phyloP scores from a whole-genome alignment of 1,140 invertebrate species.

The Drosophila gunungcola region DNA sequence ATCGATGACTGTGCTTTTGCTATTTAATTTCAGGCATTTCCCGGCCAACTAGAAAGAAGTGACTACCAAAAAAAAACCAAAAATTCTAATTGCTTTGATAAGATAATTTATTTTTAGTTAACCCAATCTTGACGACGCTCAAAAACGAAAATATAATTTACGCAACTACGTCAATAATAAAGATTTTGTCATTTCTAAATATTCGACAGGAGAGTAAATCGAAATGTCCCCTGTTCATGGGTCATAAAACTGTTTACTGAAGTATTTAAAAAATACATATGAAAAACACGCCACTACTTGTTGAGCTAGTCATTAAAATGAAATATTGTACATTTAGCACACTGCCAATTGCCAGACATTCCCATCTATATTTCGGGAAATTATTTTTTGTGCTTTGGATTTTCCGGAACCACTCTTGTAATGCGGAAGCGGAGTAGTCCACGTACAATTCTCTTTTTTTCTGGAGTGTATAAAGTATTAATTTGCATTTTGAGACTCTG shows the following conservation, averaged over 20 bases:
- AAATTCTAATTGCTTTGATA: conserved; percentile 4
- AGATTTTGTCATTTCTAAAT: not conserved
- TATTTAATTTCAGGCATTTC: not conserved
- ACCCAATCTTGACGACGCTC: not conserved
- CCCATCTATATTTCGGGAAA: not conserved
- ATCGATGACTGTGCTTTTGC: not conserved
- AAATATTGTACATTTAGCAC: not conserved
- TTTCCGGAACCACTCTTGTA: conserved; percentile 7
- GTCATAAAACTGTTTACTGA: not conserved
- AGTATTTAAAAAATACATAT: not conserved
- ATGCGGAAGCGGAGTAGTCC: conserved; percentile 18
- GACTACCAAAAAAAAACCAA: not conserved
- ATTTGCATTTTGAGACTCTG: conserved; percentile 57
- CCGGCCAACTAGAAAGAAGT: conserved; percentile 1
- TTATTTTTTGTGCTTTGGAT: not conserved
- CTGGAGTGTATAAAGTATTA: conserved; percentile 13
- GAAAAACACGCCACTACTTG: not conserved
- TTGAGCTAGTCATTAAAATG: not conserved
- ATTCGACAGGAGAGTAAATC: not conserved
- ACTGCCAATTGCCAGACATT: not conserved
- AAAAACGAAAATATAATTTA: not conserved
- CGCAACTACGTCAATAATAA: not conserved
- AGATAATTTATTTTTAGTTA: not conserved
- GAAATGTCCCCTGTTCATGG: not conserved
- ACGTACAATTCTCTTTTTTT: conserved; percentile 8